Conservation (phyloP, 2,113 vertebrate genomes). For the Orthochromis malagaraziensis region DNA sequence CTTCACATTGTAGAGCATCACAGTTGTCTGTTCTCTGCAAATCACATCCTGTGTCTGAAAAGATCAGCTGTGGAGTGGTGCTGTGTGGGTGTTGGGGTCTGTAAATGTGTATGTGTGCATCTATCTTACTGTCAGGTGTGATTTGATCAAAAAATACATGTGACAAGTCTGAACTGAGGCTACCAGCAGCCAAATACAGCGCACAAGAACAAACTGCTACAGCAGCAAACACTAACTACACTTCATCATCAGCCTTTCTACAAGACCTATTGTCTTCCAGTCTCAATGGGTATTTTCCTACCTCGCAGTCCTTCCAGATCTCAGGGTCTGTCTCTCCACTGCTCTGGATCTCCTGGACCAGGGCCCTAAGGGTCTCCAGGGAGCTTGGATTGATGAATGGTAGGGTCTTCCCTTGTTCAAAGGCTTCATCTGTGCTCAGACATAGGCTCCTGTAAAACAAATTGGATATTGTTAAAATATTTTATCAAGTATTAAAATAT, state of each 20-base stretch:
- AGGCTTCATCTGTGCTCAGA: conserved; percentile 68
- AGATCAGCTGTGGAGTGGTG: conserved; percentile 37
- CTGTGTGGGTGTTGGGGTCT: background rate
- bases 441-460: conserved; percentile 55
- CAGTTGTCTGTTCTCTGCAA: conserved; percentile 1
- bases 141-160: conserved; percentile 9
- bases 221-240: background rate
- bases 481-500: background rate
- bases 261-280: background rate
- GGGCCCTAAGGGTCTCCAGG: conserved; percentile 74
- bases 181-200: background rate
- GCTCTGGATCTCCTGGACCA: conserved; percentile 82
- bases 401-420: conserved; percentile 77
- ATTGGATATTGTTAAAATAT: background rate
- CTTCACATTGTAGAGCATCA: background rate
- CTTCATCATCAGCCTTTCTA: background rate
- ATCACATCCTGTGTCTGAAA: conserved; percentile 15
- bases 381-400: conserved; percentile 77
- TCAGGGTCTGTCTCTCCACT: conserved; percentile 75
- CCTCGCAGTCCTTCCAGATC: conserved; percentile 87
- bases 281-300: conserved; percentile 39
- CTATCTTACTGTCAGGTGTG: conserved; percentile 21
- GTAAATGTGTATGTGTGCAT: background rate
- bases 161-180: conserved; percentile 23
- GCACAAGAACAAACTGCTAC: background rate